A percentile compares a stretch with the other conserved stretches of the same genome.
Conservation (phyloP, 2,888 invertebrate genomes). For the Priocnemis perturbator region DNA sequence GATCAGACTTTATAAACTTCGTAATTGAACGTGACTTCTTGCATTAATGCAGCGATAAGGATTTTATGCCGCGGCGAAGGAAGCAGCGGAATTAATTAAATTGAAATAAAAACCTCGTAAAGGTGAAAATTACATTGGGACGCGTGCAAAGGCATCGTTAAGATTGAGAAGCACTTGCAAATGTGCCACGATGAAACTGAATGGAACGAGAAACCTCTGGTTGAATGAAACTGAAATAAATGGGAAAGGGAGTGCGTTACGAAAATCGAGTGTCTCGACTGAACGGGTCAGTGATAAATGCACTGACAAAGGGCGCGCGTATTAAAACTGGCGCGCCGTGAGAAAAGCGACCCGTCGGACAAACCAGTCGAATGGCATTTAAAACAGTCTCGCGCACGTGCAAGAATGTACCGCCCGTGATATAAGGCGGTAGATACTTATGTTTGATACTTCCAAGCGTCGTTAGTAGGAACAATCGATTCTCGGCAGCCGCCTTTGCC, state of each 20-base stretch:
- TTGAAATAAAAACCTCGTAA: too few species aligned
- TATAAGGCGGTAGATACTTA: conserved; percentile 9
- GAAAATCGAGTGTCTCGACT: not conserved
- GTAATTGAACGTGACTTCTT: too few species aligned
- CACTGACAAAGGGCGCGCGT: not conserved
- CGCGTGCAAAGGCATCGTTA: too few species aligned
- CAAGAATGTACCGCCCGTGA: conserved; percentile 33
- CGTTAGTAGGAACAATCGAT: conserved; percentile 31
- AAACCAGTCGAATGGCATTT: conserved; percentile 27
- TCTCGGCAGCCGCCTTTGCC: conserved; percentile 1
- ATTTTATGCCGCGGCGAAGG: too few species aligned
- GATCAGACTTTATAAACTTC: too few species aligned
- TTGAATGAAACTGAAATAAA: too few species aligned
- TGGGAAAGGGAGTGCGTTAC: not conserved
- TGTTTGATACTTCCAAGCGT: conserved; percentile 26
- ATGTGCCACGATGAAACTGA: too few species aligned
- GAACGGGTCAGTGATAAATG: not conserved
- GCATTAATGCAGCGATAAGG: too few species aligned
- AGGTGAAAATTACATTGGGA: too few species aligned
- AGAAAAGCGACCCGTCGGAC: conserved; percentile 9
- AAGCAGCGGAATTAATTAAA: too few species aligned
- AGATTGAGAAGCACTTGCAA: too few species aligned
- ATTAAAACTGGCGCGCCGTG: conserved; percentile 19
- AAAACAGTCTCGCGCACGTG: conserved; percentile 31
- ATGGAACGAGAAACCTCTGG: too few species aligned